phyloP scores from a whole-genome alignment of 2,888 invertebrate species.

The Suillia variegata region DNA sequence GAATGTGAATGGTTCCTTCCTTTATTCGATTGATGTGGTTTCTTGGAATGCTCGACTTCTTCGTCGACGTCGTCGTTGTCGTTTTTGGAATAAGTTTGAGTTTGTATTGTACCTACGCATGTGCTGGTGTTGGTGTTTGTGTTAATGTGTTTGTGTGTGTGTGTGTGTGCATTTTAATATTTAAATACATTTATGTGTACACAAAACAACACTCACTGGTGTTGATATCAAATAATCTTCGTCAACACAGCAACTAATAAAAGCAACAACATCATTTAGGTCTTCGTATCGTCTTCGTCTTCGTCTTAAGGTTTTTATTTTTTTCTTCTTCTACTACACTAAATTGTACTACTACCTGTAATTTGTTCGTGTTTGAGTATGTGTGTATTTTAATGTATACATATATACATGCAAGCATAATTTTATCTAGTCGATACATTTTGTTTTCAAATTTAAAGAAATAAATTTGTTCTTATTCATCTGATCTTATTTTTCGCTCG shows the following conservation, averaged over 20 bases:
- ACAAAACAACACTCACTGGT: constrained; percentile 9
- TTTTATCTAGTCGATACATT: constrained; percentile 11
- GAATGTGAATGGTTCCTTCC: too few species aligned
- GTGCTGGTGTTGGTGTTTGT: constrained; percentile 1
- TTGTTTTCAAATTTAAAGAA: not conserved
- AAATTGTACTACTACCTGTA: constrained; percentile 2
- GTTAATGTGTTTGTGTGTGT: not conserved
- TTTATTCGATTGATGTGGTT: too few species aligned
- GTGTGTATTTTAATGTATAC: not conserved
- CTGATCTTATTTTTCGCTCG: constrained; percentile 16
- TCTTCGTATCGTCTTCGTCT: constrained; percentile 45
- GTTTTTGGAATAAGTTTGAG: too few species aligned
- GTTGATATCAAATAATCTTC: constrained; percentile 15
- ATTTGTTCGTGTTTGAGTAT: not conserved
- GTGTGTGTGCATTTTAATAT: constrained; percentile 1
- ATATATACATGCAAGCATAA: constrained; percentile 6
- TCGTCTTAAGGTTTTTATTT: constrained; percentile 8
- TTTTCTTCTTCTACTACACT: not conserved
- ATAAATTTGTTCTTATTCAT: not conserved
- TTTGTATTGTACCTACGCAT: not conserved
- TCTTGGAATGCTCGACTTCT: constrained; percentile 5
- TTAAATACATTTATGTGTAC: constrained; percentile 9
- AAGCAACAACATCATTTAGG: constrained; percentile 22
- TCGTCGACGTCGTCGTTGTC: not conserved
- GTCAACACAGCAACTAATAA: constrained; percentile 1